phyloP scores from a whole-genome alignment of 2,888 invertebrate genomes.

The Netelia melanura region DNA sequence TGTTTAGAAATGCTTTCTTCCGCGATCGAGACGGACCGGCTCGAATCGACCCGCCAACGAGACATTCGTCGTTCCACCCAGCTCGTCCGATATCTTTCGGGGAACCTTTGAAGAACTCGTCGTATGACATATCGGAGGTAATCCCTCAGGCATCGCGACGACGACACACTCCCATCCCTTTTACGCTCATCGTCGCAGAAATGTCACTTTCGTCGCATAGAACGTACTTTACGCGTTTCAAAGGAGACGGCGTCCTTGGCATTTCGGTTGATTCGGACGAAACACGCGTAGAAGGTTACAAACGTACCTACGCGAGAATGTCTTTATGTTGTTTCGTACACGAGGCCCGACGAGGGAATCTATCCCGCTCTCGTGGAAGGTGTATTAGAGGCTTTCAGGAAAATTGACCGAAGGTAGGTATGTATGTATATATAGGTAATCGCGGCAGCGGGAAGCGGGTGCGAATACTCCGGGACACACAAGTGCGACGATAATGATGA shows the following conservation, averaged over 20 bases:
- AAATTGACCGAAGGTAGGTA: constrained; percentile 78
- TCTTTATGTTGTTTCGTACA: constrained; percentile 1
- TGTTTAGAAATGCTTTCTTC: no score
- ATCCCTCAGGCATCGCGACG: not conserved
- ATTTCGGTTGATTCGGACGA: no score
- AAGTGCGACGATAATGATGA: constrained; percentile 76
- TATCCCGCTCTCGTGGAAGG: constrained; percentile 40
- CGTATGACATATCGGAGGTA: constrained; percentile 36
- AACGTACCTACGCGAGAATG: no score
- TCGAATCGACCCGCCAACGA: no score
- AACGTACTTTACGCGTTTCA: no score
- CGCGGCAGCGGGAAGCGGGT: not conserved
- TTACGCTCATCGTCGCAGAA: no score
- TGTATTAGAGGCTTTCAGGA: constrained; percentile 76
- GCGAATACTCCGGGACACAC: constrained; percentile 64
- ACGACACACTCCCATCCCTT: no score
- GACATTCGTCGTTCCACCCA: no score
- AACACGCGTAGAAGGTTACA: no score
- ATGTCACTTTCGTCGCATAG: no score
- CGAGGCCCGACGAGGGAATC: constrained; percentile 12
- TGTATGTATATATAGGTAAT: constrained; percentile 62
- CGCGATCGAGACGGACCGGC: no score
- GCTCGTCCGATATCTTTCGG: constrained; percentile 10
- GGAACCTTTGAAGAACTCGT: constrained; percentile 1
- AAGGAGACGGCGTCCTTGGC: no score